Conservation (phyloP, 2,797 vertebrate species). For the Pygocentrus nattereri region DNA sequence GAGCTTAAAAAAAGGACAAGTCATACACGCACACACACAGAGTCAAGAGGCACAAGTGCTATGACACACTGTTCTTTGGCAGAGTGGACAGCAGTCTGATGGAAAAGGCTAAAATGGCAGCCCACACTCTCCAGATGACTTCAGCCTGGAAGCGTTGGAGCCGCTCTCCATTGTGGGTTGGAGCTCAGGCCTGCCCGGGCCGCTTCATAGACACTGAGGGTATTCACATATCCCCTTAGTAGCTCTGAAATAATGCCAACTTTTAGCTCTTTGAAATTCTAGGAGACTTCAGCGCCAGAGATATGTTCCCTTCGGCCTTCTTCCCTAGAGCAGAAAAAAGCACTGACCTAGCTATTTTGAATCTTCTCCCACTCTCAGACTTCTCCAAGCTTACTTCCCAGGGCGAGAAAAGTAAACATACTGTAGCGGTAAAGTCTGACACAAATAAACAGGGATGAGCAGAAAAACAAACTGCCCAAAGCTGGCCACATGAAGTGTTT, state of each 20-base stretch:
- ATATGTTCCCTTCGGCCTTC: constrained; percentile 10
- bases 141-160: constrained; percentile 47
- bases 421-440: background rate
- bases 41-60: constrained; percentile 45
- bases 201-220: constrained; percentile 58
- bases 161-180: constrained; percentile 52
- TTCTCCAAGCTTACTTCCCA: background rate
- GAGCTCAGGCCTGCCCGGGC: constrained; percentile 35
- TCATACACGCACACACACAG: constrained; percentile 24
- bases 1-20: constrained; percentile 35
- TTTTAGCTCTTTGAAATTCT: constrained; percentile 59
- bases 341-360: constrained; percentile 8
- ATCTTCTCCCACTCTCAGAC: background rate
- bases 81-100: constrained; percentile 46
- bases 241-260: constrained; percentile 58
- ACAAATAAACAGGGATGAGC: background rate
- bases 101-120: constrained; percentile 44
- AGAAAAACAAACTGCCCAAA: background rate
- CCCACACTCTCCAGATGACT: constrained; percentile 46
- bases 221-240: constrained; percentile 58
- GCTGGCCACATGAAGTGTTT: too few species aligned
- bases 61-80: constrained; percentile 52
- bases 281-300: constrained; percentile 53
- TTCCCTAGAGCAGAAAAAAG: constrained; percentile 37
- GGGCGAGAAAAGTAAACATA: background rate